Evolutionary conservation across 1,140 invertebrate genomes (phyloP), one percentile per base, ranked within the genome.

Genomic region (Procambarus virginalis): DNA sequence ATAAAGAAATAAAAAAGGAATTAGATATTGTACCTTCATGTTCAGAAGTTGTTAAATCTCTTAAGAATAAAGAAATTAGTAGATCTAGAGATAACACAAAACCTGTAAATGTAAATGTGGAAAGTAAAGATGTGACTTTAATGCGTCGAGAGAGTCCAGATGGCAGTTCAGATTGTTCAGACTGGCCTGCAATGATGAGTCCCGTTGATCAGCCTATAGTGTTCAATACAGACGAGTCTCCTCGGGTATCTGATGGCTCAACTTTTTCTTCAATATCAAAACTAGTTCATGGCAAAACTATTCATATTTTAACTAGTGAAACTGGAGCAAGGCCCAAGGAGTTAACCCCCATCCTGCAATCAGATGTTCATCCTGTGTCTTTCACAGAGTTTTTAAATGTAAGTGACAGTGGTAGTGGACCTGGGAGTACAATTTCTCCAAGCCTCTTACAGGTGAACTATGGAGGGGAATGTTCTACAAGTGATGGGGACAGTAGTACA

Each of bases 321-420:
- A 89, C 88, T 51, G 88, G 88, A 77, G 76, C 88, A 49, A 89
- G 88, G 60, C 88, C 88, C 9, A 89, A 89, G 64, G 88, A 89
- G 20, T 55, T 76, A 22, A 45, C 45, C 6, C 48, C 10, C 20
- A 49, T 58, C 10, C n/a, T 68, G 8, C 48, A 64, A 49, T 2
- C 51, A 60, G 46, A 20, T 58, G 4, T 4, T 58, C 51, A 81
- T 12, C 49, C 12, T 8, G 55, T 49, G 58, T 20, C 9, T 81
- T 17, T 20, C 48, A 49, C 10, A 4, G 68, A 89, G n/a, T 70
- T 17, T 22, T 64, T 51, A 49, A 75, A 89, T 79, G 14, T 48
- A 70, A 89, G 75, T 84, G 88, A 89, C 17, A 68, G 48, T 51
- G 58, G 76, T 20, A 84, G 75, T 89, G 70, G 20, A 49, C 70